Conservation (phyloP, 2,888 invertebrate species). For the Sminthurides aquaticus region DNA sequence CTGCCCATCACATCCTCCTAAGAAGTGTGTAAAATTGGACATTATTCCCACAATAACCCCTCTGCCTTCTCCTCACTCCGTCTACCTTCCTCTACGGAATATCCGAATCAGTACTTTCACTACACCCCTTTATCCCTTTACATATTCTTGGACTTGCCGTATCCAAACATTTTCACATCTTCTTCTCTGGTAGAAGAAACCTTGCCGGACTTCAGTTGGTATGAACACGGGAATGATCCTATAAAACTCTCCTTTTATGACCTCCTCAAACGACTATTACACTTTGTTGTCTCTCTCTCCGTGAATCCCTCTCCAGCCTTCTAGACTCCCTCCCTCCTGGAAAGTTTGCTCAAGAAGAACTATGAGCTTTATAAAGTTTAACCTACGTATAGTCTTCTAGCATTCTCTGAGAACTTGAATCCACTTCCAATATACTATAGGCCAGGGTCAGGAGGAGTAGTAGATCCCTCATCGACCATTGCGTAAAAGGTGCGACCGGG, state of each 20-base stretch:
- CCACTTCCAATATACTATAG: too few species aligned
- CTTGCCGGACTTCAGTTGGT: slow-evolving; percentile 13
- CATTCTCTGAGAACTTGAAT: too few species aligned
- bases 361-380: too few species aligned
- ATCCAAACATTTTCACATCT: too few species aligned
- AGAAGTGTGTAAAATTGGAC: slow-evolving; percentile 22
- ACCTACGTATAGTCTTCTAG: too few species aligned
- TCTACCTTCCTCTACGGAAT: not conserved
- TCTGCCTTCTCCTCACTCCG: not conserved
- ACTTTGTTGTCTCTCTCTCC: slow-evolving; percentile 35
- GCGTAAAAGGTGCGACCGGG: too few species aligned
- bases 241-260: slow-evolving; percentile 35
- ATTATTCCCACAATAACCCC: slow-evolving; percentile 9
- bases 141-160: too few species aligned
- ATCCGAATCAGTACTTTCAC: not conserved
- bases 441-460: too few species aligned
- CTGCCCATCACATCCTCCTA: slow-evolving; percentile 31
- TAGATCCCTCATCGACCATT: too few species aligned
- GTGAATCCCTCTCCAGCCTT: slow-evolving; percentile 16
- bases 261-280: slow-evolving; percentile 36
- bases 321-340: slow-evolving; percentile 8
- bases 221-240: slow-evolving; percentile 22
- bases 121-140: not conserved
- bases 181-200: too few species aligned
- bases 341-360: not conserved